These are phyloP conservation scores for Pollenia angustigena DNA, from an alignment of 2,888 invertebrate genomes.

Conservation along the genomic window DNA sequence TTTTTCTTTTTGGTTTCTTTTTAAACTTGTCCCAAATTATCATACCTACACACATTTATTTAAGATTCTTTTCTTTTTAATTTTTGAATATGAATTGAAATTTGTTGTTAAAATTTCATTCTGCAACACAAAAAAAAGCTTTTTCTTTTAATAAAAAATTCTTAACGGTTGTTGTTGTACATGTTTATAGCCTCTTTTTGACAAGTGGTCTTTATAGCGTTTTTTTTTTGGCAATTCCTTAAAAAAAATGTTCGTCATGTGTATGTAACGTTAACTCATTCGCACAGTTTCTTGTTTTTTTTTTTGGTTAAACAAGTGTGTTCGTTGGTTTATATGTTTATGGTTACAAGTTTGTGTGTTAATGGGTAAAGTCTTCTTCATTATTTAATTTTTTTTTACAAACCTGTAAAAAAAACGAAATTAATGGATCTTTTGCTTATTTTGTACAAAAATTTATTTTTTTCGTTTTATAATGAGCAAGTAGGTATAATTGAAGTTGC, in stretches of 20 bases:
- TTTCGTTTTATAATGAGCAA: slow-evolving; percentile 24
- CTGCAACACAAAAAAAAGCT: not conserved
- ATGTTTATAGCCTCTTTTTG: slow-evolving; percentile 31
- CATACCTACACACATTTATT: not conserved
- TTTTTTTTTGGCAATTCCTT: slow-evolving; percentile 48
- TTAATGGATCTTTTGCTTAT: slow-evolving; percentile 23
- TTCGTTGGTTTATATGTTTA: slow-evolving; percentile 16
- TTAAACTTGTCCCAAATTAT: slow-evolving; percentile 45
- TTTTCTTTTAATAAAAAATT: slow-evolving; percentile 13
- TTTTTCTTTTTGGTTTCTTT: slow-evolving; percentile 3
- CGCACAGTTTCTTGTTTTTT: not conserved
- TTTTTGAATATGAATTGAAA: not conserved
- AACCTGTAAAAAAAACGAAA: slow-evolving; percentile 36
- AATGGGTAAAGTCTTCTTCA: slow-evolving; percentile 56
- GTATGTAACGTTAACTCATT: not conserved
- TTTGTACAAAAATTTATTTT: not conserved
- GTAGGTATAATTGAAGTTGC: slow-evolving; percentile 23
- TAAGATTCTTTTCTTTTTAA: slow-evolving; percentile 5
- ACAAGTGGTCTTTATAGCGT: slow-evolving; percentile 39
- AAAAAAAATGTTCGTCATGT: not conserved
- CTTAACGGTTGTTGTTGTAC: slow-evolving; percentile 46
- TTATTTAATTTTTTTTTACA: not conserved
- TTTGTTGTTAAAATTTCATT: not conserved
- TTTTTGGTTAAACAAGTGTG: not conserved
- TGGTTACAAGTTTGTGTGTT: slow-evolving; percentile 56